Evolutionary conservation across 2,113 vertebrate genomes (phyloP).

Genomic region (Catharus fuscescens): DNA sequence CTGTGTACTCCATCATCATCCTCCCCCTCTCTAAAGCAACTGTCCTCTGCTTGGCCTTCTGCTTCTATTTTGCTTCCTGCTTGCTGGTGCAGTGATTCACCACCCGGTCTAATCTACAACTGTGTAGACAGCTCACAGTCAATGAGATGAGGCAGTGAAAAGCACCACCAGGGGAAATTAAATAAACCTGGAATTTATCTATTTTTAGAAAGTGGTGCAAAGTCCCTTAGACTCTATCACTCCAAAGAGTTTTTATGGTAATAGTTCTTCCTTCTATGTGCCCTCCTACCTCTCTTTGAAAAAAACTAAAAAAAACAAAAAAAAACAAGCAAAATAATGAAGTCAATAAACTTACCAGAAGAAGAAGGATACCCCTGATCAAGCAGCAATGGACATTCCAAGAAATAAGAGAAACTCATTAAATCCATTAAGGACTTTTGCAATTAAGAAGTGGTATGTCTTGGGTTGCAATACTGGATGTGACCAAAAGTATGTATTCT

Average conservation of each 20-base stretch:
- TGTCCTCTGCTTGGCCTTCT: not conserved
- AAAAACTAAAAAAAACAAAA: not conserved
- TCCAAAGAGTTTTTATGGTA: not conserved
- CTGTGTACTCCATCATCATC: not conserved
- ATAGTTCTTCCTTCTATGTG: not conserved
- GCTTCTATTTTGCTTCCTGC: not conserved
- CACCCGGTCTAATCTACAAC: not conserved
- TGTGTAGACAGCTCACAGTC: not conserved
- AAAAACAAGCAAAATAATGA: not conserved
- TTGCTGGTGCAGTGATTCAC: not conserved
- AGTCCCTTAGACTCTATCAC: not conserved
- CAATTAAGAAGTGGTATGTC: not conserved
- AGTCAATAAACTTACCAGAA: not conserved
- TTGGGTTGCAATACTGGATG: too few species aligned
- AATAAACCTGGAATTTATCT: not conserved
- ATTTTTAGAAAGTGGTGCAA: not conserved
- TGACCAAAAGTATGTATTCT: too few species aligned
- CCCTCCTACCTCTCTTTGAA: not conserved
- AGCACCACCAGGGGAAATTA: not conserved
- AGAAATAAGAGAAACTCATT: not conserved
- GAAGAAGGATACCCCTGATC: not conserved
- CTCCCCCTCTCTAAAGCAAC: not conserved
- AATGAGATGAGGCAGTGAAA: slow-evolving; percentile 2
- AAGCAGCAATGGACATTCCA: not conserved
- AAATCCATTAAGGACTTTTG: not conserved